These are phyloP conservation scores for Calidris pugnax DNA, from an alignment of 2,113 vertebrate genomes.

Conservation along the genomic window DNA sequence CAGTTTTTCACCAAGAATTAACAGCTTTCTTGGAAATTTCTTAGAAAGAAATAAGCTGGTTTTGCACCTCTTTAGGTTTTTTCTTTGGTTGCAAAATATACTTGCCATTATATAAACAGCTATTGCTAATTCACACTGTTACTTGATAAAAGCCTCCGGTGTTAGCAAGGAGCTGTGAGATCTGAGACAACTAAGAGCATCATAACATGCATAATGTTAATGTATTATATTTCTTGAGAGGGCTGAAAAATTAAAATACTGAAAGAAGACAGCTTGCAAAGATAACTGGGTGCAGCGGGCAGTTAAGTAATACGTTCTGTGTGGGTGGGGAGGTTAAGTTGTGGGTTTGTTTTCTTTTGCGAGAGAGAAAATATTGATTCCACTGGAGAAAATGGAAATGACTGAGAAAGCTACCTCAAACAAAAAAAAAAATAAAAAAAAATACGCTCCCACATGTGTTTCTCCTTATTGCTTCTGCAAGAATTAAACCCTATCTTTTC, in stretches of 20 bases:
- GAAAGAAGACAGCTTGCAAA: neutral
- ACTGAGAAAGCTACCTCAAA: slow-evolving; percentile 1
- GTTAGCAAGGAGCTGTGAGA: neutral
- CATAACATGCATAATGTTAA: neutral
- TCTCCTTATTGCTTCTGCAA: slow-evolving; percentile 9
- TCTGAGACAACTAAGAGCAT: neutral
- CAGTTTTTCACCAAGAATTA: neutral
- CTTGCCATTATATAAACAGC: neutral
- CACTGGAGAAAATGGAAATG: slow-evolving; percentile 39
- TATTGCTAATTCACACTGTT: neutral
- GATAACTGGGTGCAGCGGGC: neutral
- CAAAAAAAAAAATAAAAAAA: slow-evolving; percentile 24
- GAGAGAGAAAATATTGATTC: slow-evolving; percentile 59
- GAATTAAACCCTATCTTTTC: slow-evolving; percentile 1
- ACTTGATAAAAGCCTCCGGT: neutral
- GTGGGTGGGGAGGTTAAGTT: slow-evolving; percentile 40
- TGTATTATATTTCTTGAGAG: slow-evolving; percentile 10
- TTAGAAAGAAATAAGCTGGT: neutral
- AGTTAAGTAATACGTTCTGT: slow-evolving; percentile 35
- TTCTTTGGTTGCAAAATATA: neutral
- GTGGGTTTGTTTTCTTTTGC: slow-evolving; percentile 54
- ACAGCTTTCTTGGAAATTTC: neutral
- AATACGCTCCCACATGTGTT: neutral
- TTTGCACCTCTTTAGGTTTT: neutral
- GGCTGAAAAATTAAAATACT: slow-evolving; percentile 7